phyloP scores from a whole-genome alignment of 2,113 vertebrate species.

The Calypte anna region DNA sequence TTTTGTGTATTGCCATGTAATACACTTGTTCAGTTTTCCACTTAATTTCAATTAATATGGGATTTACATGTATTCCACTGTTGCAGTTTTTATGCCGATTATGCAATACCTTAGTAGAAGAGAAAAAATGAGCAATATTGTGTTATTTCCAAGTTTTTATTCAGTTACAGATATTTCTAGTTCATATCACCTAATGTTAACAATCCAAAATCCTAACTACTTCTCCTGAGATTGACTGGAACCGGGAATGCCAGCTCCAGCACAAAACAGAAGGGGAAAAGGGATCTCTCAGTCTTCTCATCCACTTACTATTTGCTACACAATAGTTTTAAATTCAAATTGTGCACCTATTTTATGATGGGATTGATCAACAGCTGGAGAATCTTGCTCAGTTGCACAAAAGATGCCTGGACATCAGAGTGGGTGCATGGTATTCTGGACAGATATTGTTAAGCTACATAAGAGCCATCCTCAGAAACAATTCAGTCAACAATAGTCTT shows the following conservation, averaged over 20 bases:
- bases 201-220: not conserved
- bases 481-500: not conserved
- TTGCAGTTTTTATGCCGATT: constrained; percentile 52
- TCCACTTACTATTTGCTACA: not conserved
- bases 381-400: not conserved
- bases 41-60: constrained; percentile 64
- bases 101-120: constrained; percentile 27
- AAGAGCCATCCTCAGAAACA: not conserved
- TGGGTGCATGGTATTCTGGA: not conserved
- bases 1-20: constrained; percentile 38
- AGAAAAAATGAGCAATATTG: not conserved
- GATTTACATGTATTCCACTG: not conserved
- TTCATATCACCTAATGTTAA: not conserved
- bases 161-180: not conserved
- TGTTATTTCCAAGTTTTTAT: not conserved
- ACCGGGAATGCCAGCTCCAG: not conserved
- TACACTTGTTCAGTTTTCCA: constrained; percentile 63
- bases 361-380: not conserved
- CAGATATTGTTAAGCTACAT: not conserved
- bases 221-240: not conserved
- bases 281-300: not conserved
- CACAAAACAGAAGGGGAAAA: not conserved
- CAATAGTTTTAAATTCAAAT: not conserved
- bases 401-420: not conserved
- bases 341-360: not conserved